Evolutionary conservation across 2,888 invertebrate species (phyloP).

Genomic region (Baccha elongata): DNA sequence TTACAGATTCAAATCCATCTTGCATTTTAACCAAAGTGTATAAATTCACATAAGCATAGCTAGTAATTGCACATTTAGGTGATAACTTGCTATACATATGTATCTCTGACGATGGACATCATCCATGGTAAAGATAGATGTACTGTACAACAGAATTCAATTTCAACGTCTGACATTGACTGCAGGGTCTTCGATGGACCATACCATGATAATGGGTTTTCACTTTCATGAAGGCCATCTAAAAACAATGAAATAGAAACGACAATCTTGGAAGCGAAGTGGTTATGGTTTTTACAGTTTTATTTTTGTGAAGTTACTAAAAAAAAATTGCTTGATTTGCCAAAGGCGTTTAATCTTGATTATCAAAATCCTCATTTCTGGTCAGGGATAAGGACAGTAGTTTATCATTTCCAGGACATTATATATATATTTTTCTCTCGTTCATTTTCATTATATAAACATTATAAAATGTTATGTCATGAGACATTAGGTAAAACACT

Average conservation of each 20-base stretch:
- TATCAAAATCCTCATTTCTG: conserved; percentile 38
- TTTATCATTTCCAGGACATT: background rate
- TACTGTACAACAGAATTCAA: conserved; percentile 5
- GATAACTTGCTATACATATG: background rate
- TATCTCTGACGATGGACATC: background rate
- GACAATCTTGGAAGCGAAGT: conserved; percentile 25
- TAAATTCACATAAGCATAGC: too few species aligned
- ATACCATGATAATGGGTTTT: conserved; percentile 34
- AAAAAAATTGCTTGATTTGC: conserved; percentile 60
- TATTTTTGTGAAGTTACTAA: conserved; percentile 23
- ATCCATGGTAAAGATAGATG: background rate
- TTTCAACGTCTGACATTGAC: conserved; percentile 38
- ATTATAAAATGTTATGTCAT: conserved; percentile 28
- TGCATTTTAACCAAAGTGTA: too few species aligned
- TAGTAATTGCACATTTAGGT: too few species aligned
- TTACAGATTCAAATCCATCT: too few species aligned
- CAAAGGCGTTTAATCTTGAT: conserved; percentile 64
- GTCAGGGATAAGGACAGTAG: conserved; percentile 19
- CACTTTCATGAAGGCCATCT: conserved; percentile 45
- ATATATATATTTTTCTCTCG: background rate
- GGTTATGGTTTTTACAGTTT: background rate
- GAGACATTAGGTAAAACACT: conserved; percentile 32
- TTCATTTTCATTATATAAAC: background rate
- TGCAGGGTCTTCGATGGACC: conserved; percentile 15
- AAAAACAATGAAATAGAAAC: conserved; percentile 15